phyloP scores from a whole-genome alignment of 2,797 vertebrate species.

The Chiloscyllium punctatum region DNA sequence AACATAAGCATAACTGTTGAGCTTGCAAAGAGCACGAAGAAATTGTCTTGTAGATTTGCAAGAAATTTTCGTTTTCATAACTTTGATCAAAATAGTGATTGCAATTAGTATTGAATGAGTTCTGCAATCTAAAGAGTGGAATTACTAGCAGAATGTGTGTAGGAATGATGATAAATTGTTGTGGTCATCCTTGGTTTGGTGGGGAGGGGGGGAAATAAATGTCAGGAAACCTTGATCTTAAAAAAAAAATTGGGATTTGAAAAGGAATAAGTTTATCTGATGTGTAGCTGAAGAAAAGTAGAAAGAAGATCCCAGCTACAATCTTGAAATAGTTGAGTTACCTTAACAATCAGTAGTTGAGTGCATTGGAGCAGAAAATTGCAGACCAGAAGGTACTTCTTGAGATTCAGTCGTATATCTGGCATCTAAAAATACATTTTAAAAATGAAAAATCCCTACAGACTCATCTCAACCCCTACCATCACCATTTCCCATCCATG shows the following conservation, averaged over 20 bases:
- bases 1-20: neutral
- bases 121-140: neutral
- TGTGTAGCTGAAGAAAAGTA: neutral
- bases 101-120: neutral
- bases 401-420: too few species aligned
- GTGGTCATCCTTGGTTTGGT: neutral
- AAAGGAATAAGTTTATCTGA: neutral
- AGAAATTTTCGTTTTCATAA: neutral
- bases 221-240: neutral
- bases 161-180: neutral
- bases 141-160: neutral
- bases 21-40: neutral
- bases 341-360: neutral
- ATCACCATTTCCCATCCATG: too few species aligned
- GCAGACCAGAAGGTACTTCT: too few species aligned
- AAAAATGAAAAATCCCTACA: too few species aligned
- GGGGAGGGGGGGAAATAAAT: too few species aligned
- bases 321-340: neutral
- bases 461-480: too few species aligned
- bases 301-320: neutral
- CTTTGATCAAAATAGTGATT: neutral
- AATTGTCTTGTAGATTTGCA: neutral
- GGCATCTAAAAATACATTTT: too few species aligned
- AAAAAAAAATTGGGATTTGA: neutral
- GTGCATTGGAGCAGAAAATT: neutral